Evolutionary conservation across 2,113 vertebrate genomes (phyloP).

Genomic region (Lampris incognitus): DNA sequence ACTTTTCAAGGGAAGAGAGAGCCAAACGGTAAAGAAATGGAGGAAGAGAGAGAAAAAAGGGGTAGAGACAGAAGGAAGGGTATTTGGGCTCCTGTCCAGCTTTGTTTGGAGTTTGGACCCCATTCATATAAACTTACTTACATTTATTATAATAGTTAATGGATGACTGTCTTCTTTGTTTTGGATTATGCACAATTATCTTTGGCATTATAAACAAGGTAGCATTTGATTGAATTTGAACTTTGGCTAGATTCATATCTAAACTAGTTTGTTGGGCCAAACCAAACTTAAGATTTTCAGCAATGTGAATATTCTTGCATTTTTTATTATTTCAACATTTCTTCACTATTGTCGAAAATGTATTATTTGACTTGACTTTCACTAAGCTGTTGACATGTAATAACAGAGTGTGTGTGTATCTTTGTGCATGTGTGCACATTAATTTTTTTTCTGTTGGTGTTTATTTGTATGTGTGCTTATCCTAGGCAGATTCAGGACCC

Average conservation of each 20-base stretch:
- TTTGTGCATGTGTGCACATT: not conserved
- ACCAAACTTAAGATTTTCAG: constrained; percentile 1
- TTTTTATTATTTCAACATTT: not conserved
- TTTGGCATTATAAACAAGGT: not conserved
- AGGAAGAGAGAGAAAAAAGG: not conserved
- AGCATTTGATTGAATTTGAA: constrained; percentile 10
- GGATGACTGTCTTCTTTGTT: constrained; percentile 24
- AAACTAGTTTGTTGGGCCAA: not conserved
- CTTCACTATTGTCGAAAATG: not conserved
- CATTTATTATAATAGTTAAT: constrained; percentile 38
- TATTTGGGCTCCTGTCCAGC: not conserved
- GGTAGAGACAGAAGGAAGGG: not conserved
- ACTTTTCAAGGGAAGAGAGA: constrained; percentile 24
- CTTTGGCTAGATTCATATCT: not conserved
- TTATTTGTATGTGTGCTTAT: constrained; percentile 11
- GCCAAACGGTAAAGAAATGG: constrained; percentile 55
- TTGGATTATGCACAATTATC: not conserved
- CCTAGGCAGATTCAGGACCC: constrained; percentile 87
- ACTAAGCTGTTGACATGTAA: not conserved
- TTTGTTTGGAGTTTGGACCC: constrained; percentile 62
- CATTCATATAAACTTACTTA: not conserved
- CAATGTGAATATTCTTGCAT: not conserved
- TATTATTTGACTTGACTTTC: constrained; percentile 2
- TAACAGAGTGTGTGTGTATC: constrained; percentile 6
- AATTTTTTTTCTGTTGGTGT: not conserved